Conservation (phyloP, 2,888 invertebrate genomes). For the Amiota minor region DNA sequence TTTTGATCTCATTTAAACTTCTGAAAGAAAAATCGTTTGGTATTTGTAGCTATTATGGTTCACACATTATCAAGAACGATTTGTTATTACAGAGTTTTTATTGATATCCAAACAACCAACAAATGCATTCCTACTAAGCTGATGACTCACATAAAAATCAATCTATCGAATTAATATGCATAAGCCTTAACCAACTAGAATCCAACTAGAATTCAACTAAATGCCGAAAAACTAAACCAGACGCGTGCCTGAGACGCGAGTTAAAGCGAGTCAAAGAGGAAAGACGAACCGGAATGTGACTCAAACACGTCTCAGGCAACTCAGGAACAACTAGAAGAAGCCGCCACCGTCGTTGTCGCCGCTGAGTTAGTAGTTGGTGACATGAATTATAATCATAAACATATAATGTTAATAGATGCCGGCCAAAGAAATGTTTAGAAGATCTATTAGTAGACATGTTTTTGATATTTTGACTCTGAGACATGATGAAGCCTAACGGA, state of each 20-base stretch:
- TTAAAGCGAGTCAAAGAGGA: neutral
- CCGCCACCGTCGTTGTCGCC: neutral
- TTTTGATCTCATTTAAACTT: neutral
- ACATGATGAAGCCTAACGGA: neutral
- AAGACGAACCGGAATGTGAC: conserved; percentile 21
- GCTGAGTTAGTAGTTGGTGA: neutral
- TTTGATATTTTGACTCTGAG: neutral
- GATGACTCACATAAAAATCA: conserved; percentile 21
- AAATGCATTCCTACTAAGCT: neutral
- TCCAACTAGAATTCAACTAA: too few species aligned
- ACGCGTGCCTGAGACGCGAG: conserved; percentile 22
- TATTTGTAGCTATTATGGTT: neutral
- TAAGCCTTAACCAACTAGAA: neutral
- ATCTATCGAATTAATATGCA: neutral
- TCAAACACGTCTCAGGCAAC: conserved; percentile 12
- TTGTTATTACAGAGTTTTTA: neutral
- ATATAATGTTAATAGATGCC: neutral
- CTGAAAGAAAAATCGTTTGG: neutral
- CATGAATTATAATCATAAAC: conserved; percentile 17
- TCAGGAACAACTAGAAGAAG: neutral
- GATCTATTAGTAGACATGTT: neutral
- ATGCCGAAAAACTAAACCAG: conserved; percentile 6
- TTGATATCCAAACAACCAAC: neutral
- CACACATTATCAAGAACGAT: neutral
- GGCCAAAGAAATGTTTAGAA: neutral